A percentile compares a stretch with the other conserved stretches of the same genome.
phyloP scores from a whole-genome alignment of 2,113 vertebrate species.

The Strix aluco region DNA sequence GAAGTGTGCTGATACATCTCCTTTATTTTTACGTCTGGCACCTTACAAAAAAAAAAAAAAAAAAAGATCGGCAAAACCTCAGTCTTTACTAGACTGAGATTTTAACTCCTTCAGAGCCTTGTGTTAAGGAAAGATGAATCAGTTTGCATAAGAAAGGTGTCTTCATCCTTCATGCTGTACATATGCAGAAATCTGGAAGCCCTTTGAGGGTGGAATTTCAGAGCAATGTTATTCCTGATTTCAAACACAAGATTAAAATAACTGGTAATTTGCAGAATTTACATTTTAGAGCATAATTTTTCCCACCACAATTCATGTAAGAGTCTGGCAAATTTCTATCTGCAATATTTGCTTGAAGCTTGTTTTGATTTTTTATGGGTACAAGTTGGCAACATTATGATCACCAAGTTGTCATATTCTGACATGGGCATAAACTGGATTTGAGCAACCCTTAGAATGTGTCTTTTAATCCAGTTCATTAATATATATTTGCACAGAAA shows the following conservation, averaged over 20 bases:
- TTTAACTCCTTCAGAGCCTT: constrained; percentile 11
- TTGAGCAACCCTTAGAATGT: neutral
- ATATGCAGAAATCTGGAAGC: neutral
- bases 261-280: neutral
- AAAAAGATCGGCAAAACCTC: neutral
- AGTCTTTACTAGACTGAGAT: neutral
- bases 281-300: neutral
- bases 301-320: neutral
- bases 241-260: neutral
- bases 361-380: neutral
- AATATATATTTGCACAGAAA: neutral
- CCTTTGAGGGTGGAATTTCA: neutral
- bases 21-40: constrained; percentile 44
- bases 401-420: neutral
- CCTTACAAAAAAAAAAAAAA: neutral
- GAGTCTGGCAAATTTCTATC: neutral
- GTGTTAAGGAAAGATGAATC: neutral
- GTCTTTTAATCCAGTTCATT: neutral
- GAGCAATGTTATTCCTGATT: neutral
- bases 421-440: neutral
- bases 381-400: neutral
- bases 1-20: neutral
- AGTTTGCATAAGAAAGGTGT: neutral
- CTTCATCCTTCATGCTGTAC: neutral
- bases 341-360: neutral